These are phyloP conservation scores for Vanacampus margaritifer DNA, from an alignment of 2,113 vertebrate genomes.

Conservation along the genomic window DNA sequence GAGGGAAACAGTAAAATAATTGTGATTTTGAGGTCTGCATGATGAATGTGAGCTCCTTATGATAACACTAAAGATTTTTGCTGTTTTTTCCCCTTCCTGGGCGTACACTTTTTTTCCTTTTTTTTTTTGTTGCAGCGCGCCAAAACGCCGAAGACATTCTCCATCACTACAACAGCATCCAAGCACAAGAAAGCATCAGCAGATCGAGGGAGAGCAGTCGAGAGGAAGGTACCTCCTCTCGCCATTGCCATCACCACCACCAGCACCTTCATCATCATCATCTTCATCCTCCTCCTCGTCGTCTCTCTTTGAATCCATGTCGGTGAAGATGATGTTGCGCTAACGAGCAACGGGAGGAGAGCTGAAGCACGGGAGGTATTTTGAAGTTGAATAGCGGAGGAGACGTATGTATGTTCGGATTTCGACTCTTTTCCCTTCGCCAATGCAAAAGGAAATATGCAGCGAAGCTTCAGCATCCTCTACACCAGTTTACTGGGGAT, in stretches of 20 bases:
- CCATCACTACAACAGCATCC: constrained; percentile 58
- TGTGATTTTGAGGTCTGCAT: background rate
- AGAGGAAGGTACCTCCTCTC: constrained; percentile 53
- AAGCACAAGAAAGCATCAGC: constrained; percentile 60
- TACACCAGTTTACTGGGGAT: constrained; percentile 97
- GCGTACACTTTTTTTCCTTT: constrained; percentile 2
- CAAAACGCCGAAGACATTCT: constrained; percentile 51
- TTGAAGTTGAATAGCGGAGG: constrained; percentile 58
- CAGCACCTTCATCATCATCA: background rate
- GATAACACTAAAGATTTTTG: constrained; percentile 10
- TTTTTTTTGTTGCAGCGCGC: constrained; percentile 35
- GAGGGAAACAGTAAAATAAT: background rate
- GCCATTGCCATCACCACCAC: constrained; percentile 38
- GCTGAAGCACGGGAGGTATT: constrained; percentile 22
- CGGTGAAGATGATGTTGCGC: constrained; percentile 33
- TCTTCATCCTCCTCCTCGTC: background rate
- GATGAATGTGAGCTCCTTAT: background rate
- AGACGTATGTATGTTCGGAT: constrained; percentile 93
- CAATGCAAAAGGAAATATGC: constrained; percentile 99
- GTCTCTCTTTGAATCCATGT: constrained; percentile 50
- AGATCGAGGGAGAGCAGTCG: constrained; percentile 45
- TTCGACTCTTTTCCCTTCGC: constrained; percentile 88
- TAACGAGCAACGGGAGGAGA: constrained; percentile 41
- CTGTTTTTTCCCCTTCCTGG: background rate
- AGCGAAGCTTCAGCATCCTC: constrained; percentile 95